Evolutionary conservation across 2,113 vertebrate genomes (phyloP).

Genomic region (Malurus melanocephalus): DNA sequence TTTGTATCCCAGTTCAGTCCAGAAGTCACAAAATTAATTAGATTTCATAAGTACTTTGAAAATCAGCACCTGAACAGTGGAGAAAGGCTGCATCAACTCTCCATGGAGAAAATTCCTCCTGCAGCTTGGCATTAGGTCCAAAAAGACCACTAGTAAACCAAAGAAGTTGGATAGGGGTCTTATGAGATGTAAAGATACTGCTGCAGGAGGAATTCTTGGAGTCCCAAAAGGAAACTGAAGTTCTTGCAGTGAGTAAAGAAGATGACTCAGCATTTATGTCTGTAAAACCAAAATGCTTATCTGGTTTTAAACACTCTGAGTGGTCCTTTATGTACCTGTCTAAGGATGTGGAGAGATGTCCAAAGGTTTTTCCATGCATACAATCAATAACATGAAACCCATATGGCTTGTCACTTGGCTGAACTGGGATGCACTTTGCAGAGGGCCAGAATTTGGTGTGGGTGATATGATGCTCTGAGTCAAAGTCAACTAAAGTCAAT

Average conservation of each 20-base stretch:
- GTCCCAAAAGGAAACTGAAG: not conserved
- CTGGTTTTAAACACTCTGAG: not conserved
- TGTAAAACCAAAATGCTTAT: not conserved
- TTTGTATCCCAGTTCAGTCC: not conserved
- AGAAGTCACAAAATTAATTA: not conserved
- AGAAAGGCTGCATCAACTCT: not conserved
- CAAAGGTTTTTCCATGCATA: not conserved
- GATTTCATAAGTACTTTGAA: not conserved
- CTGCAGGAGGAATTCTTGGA: not conserved
- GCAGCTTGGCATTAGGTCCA: not conserved
- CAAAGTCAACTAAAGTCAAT: conserved; percentile 36
- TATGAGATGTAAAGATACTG: not conserved
- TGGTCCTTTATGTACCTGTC: not conserved
- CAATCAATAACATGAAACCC: fast-evolving
- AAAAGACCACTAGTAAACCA: not conserved
- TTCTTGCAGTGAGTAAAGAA: not conserved
- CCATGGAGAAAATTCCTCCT: not conserved
- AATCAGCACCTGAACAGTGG: not conserved
- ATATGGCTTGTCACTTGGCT: not conserved
- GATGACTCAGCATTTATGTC: not conserved
- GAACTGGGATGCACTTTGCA: not conserved
- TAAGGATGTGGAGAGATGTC: not conserved
- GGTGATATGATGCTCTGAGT: not conserved
- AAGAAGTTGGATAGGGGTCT: not conserved
- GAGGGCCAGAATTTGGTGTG: not conserved